phyloP scores from a whole-genome alignment of 2,888 invertebrate genomes.

The Oscheius myriophilus region DNA sequence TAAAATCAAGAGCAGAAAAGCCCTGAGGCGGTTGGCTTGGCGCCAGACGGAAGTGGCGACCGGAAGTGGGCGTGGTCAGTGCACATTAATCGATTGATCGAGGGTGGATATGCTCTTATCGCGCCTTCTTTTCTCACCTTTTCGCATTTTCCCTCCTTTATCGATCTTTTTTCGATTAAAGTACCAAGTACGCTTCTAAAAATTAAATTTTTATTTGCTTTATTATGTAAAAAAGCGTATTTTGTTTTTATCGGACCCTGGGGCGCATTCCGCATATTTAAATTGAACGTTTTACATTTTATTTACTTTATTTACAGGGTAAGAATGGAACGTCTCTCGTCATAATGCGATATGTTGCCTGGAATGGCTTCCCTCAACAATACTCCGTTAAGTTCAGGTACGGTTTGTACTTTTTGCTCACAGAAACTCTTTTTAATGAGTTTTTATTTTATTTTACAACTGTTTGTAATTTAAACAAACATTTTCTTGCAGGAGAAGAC shows the following conservation, averaged over 20 bases:
- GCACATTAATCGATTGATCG: conserved; percentile 22
- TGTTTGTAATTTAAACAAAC: conserved; percentile 11
- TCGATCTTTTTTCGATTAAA: no score
- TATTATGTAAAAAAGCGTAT: no score
- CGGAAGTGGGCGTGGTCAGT: conserved; percentile 13
- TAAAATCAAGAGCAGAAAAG: no score
- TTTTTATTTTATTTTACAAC: not conserved
- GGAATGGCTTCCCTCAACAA: conserved; percentile 12
- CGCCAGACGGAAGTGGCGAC: not conserved
- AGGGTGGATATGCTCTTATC: conserved; percentile 13
- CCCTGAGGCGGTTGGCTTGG: not conserved
- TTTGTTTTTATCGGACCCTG: no score
- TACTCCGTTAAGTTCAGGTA: conserved; percentile 12
- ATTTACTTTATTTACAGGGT: no score
- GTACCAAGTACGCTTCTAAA: no score
- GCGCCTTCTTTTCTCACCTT: no score
- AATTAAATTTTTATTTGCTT: no score
- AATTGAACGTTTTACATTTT: no score
- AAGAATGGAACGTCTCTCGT: conserved; percentile 1
- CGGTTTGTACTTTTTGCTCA: not conserved
- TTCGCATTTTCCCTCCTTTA: no score
- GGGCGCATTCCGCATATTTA: no score
- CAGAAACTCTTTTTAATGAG: not conserved
- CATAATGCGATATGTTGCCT: conserved; percentile 24
- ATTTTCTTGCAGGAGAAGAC: conserved; percentile 12